phyloP scores from a whole-genome alignment of 2,113 vertebrate species.

The Erythrolamprus reginae region DNA sequence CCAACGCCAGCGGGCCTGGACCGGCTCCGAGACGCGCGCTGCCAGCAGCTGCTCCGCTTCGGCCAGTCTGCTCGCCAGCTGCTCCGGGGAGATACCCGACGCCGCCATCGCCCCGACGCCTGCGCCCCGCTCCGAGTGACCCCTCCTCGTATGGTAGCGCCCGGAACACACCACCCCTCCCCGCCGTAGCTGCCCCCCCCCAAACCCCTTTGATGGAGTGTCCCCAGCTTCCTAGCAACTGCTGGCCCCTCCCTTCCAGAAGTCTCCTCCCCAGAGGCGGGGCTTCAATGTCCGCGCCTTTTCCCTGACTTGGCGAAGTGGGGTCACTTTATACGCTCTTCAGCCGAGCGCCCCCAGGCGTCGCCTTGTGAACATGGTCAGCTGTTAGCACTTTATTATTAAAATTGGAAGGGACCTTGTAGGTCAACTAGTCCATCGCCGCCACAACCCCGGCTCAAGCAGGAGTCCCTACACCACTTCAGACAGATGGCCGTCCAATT shows the following conservation, averaged over 20 bases:
- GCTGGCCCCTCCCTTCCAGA: neutral
- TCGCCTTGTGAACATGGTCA: too few relatives aligned
- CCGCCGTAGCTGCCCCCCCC: too few relatives aligned
- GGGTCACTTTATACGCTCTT: neutral
- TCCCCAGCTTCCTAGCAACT: neutral
- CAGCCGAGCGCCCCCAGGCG: too few relatives aligned
- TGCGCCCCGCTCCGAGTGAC: neutral
- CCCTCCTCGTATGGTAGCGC: too few relatives aligned
- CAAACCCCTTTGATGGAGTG: neutral
- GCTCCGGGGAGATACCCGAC: neutral
- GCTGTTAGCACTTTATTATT: too few relatives aligned
- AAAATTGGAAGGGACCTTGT: too few relatives aligned
- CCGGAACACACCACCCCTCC: too few relatives aligned
- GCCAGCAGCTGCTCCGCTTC: neutral
- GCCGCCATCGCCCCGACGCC: neutral
- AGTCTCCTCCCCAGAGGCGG: neutral
- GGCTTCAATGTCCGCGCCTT: neutral
- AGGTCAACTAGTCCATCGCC: too few relatives aligned
- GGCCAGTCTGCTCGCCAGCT: neutral
- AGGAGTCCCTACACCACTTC: too few relatives aligned
- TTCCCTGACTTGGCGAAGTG: neutral
- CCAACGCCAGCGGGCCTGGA: neutral
- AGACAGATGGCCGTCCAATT: too few relatives aligned
- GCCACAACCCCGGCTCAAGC: too few relatives aligned
- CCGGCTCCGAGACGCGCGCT: neutral